A percentile compares a stretch with the other conserved stretches of the same genome.
phyloP scores from a whole-genome alignment of 2,888 invertebrate species.

The Acrocyrtus sp. region DNA sequence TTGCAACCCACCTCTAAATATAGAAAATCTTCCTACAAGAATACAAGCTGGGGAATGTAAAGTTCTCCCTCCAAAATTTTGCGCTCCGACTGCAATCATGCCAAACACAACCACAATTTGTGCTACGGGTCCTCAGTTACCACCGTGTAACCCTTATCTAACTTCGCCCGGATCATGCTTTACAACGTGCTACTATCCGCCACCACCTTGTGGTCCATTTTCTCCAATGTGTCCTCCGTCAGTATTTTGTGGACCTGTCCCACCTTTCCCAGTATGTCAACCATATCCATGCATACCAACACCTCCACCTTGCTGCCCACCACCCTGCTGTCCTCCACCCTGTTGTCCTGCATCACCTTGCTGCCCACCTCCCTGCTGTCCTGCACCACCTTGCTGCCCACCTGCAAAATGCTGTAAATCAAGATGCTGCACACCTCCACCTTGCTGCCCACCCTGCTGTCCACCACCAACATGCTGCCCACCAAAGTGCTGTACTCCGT shows the following conservation, averaged over 20 bases:
- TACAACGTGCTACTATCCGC: background rate
- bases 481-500: slow-evolving; percentile 32
- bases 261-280: background rate
- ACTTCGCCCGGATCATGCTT: background rate
- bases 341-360: slow-evolving; percentile 7
- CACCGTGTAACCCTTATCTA: slow-evolving; percentile 3
- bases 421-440: slow-evolving; percentile 15
- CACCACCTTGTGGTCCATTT: slow-evolving; percentile 8
- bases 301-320: slow-evolving; percentile 10
- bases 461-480: slow-evolving; percentile 24
- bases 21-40: slow-evolving; percentile 44
- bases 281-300: too few relatives aligned
- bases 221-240: background rate
- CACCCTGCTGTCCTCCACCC: slow-evolving; percentile 6
- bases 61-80: slow-evolving; percentile 27
- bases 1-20: slow-evolving; percentile 30
- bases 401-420: too few relatives aligned
- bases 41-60: slow-evolving; percentile 32
- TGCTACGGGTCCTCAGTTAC: slow-evolving; percentile 4
- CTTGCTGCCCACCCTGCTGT: slow-evolving; percentile 18
- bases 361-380: too few relatives aligned
- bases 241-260: background rate
- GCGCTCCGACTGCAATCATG: slow-evolving; percentile 6
- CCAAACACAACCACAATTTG: background rate
- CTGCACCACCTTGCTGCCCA: slow-evolving; percentile 24